Conservation (phyloP, 2,888 invertebrate genomes). For the Epsilonema sp. region DNA sequence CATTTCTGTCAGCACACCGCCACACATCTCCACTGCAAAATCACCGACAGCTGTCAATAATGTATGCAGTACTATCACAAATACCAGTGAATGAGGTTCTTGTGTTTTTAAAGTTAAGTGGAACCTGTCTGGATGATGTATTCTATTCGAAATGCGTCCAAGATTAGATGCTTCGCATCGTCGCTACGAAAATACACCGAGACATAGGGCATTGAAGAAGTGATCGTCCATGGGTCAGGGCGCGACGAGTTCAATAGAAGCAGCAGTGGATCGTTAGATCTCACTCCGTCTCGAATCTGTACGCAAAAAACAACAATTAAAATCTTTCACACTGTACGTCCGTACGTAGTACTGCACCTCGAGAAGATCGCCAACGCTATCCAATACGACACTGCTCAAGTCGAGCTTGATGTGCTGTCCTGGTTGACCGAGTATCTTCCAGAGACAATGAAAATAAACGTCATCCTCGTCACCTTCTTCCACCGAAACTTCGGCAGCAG, state of each 20-base stretch:
- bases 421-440: neutral
- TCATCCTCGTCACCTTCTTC: too few relatives aligned
- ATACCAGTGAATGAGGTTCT: too few relatives aligned
- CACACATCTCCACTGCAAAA: neutral
- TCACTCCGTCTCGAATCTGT: neutral
- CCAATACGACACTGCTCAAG: neutral
- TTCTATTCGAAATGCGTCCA: neutral
- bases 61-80: too few relatives aligned
- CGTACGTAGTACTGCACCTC: neutral
- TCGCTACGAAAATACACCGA: neutral
- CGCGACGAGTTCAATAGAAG: neutral
- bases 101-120: too few relatives aligned
- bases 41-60: neutral
- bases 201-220: neutral
- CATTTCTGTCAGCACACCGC: slow-evolving; percentile 5
- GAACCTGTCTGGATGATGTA: neutral
- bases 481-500: neutral
- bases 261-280: neutral
- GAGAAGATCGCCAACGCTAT: neutral
- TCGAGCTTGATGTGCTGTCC: neutral
- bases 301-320: neutral
- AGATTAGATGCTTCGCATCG: neutral
- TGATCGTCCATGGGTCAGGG: neutral
- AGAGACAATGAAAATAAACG: neutral
- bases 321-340: too few relatives aligned